A percentile compares a stretch with the other conserved stretches of the same genome.
Evolutionary conservation across 2,113 vertebrate species (phyloP).

Genomic region (Ginglymostoma cirratum): DNA sequence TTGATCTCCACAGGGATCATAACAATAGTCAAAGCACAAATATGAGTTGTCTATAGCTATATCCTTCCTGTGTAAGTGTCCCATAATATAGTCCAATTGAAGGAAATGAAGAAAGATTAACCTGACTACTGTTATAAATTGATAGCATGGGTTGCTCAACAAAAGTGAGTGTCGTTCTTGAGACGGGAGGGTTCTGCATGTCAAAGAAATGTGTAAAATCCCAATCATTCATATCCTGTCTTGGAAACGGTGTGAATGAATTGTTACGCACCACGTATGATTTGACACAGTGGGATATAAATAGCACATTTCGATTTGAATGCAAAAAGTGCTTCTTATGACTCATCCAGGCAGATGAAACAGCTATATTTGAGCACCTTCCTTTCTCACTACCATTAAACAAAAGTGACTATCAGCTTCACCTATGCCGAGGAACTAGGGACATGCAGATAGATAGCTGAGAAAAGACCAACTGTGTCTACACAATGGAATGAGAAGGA

Average conservation of each 20-base stretch:
- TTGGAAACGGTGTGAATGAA: constrained; percentile 15
- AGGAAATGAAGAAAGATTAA: neutral
- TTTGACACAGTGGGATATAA: neutral
- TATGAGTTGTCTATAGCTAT: neutral
- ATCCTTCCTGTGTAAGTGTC: neutral
- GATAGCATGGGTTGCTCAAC: neutral
- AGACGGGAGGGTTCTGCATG: neutral
- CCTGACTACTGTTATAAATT: neutral
- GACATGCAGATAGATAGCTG: neutral
- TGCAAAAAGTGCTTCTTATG: neutral
- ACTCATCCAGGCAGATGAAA: neutral
- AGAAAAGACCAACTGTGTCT: neutral
- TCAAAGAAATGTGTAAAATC: neutral
- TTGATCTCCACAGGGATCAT: neutral
- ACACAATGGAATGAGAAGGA: neutral
- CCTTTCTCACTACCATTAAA: neutral
- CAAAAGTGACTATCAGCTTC: neutral
- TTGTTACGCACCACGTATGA: neutral
- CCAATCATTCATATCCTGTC: neutral
- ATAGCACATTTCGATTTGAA: neutral
- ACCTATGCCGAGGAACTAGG: neutral
- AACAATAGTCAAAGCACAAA: neutral
- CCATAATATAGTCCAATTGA: neutral
- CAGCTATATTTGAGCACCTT: neutral
- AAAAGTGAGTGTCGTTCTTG: neutral